A percentile compares a stretch with the other conserved stretches of the same genome.
phyloP scores from a whole-genome alignment of 2,888 invertebrate genomes.

The Phlogophora meticulosa region DNA sequence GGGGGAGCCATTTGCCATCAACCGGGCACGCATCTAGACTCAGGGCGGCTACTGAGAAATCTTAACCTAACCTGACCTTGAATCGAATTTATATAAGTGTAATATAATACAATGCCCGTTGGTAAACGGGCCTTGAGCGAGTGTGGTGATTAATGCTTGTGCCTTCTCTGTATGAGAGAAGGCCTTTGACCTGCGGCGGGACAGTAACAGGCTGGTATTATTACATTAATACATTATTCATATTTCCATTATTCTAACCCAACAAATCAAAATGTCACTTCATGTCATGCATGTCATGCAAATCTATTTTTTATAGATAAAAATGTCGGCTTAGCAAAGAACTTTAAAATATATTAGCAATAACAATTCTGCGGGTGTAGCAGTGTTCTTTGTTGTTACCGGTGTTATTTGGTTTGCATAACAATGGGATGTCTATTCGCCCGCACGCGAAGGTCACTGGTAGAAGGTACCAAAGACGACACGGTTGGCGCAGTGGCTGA shows the following conservation, averaged over 20 bases:
- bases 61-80: too few relatives aligned
- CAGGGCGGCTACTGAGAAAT: too few relatives aligned
- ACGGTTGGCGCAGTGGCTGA: too few relatives aligned
- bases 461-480: constrained; percentile 5
- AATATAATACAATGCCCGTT: too few relatives aligned
- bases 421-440: constrained; percentile 30
- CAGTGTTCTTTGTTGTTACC: constrained; percentile 49
- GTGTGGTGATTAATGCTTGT: too few relatives aligned
- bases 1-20: too few relatives aligned
- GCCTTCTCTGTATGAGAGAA: too few relatives aligned
- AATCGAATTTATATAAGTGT: too few relatives aligned
- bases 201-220: too few relatives aligned
- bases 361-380: constrained; percentile 51
- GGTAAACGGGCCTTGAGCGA: not conserved
- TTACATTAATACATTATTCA: too few relatives aligned
- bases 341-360: constrained; percentile 36
- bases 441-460: not conserved
- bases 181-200: too few relatives aligned
- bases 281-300: constrained; percentile 1
- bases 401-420: constrained; percentile 40
- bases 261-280: constrained; percentile 19
- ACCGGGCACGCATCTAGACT: too few relatives aligned
- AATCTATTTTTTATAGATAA: constrained; percentile 27
- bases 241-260: not conserved
- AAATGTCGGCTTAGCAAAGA: constrained; percentile 28